Evolutionary conservation across 2,113 vertebrate genomes (phyloP).

Genomic region (Thymallus thymallus): DNA sequence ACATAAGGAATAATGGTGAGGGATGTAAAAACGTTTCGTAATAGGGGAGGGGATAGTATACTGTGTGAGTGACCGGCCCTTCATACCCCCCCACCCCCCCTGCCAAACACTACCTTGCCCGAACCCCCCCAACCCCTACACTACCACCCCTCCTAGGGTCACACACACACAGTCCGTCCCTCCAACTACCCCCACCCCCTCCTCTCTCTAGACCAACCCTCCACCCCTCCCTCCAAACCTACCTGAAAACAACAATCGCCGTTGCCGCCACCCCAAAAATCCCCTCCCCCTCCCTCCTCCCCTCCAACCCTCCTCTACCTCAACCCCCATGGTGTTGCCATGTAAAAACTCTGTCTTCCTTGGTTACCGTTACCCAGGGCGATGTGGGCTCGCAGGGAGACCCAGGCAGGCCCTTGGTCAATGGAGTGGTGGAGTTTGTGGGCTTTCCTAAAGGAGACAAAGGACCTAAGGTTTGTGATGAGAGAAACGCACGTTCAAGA

Average conservation of each 20-base stretch:
- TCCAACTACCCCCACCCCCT: slow-evolving; percentile 12
- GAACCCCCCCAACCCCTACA: slow-evolving; percentile 8
- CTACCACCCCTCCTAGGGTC: slow-evolving; percentile 14
- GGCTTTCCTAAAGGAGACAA: slow-evolving; percentile 86
- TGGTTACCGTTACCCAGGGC: slow-evolving; percentile 75
- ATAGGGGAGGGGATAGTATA: background rate
- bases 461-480: slow-evolving; percentile 82
- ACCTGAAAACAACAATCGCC: slow-evolving; percentile 14
- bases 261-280: slow-evolving; percentile 13
- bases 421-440: slow-evolving; percentile 82
- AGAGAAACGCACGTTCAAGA: background rate
- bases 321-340: slow-evolving; percentile 5
- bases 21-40: background rate
- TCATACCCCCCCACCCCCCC: background rate
- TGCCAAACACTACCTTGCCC: slow-evolving; percentile 2
- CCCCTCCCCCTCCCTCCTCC: slow-evolving; percentile 21
- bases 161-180: slow-evolving; percentile 27
- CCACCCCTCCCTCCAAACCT: background rate
- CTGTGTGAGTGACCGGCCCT: background rate
- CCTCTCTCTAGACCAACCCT: slow-evolving; percentile 1
- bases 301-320: slow-evolving; percentile 18
- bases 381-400: slow-evolving; percentile 84
- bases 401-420: slow-evolving; percentile 82
- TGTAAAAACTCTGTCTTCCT: slow-evolving; percentile 62
- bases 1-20: background rate